Evolutionary conservation across 1,140 invertebrate species (phyloP).

Genomic region (Colletes gigas): DNA sequence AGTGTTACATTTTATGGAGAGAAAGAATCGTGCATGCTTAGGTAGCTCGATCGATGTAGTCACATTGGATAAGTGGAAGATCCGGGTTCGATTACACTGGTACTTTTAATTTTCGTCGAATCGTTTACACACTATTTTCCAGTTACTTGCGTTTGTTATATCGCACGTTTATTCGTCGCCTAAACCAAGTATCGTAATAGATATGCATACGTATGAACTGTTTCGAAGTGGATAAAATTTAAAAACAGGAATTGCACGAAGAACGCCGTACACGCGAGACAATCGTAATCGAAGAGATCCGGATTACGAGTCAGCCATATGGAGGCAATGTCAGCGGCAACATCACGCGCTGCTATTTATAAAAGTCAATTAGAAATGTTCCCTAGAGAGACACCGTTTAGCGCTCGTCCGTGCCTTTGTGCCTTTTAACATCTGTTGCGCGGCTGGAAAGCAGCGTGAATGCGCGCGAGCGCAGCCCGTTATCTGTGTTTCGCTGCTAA

Average conservation of each 20-base stretch:
- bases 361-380: conserved; percentile 42
- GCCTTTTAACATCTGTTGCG: conserved; percentile 34
- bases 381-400: neutral
- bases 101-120: too few species aligned
- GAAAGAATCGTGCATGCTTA: too few species aligned
- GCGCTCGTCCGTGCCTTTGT: conserved; percentile 31
- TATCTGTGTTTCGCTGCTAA: conserved; percentile 51
- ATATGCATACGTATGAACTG: too few species aligned
- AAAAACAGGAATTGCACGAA: neutral
- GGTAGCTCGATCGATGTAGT: too few species aligned
- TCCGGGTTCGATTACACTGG: too few species aligned
- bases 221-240: too few species aligned
- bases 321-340: neutral
- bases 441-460: neutral
- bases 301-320: neutral
- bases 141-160: too few species aligned
- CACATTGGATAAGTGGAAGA: too few species aligned
- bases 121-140: too few species aligned
- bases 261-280: neutral
- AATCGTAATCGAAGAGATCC: neutral
- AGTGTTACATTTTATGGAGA: too few species aligned
- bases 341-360: conserved; percentile 16
- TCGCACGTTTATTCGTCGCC: too few species aligned
- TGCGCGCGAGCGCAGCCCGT: conserved; percentile 16
- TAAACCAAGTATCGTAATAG: too few species aligned